A percentile compares a stretch with the other conserved stretches of the same genome.
Conservation (phyloP, 1,140 invertebrate genomes). For the Megalonaias nervosa region DNA sequence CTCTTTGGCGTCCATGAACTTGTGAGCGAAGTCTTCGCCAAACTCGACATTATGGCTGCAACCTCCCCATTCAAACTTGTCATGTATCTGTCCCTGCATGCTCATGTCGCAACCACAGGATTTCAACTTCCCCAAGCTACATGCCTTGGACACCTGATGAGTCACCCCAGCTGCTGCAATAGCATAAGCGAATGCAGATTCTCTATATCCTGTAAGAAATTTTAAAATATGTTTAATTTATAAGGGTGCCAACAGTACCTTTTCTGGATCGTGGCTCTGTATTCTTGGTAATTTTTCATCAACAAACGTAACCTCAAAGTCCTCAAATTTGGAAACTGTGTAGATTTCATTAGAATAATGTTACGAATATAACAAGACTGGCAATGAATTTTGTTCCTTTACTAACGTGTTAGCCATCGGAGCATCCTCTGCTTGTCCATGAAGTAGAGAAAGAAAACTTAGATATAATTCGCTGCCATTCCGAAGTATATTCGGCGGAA, state of each 20-base stretch:
- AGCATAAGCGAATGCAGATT: constrained; percentile 73
- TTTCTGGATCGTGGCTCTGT: neutral
- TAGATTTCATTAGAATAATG: too few relatives aligned
- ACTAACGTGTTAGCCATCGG: too few relatives aligned
- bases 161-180: constrained; percentile 89
- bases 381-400: too few relatives aligned
- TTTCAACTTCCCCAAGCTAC: constrained; percentile 86
- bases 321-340: too few relatives aligned
- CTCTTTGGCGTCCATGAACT: constrained; percentile 91
- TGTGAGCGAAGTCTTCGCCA: constrained; percentile 93
- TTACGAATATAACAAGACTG: too few relatives aligned
- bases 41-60: constrained; percentile 97
- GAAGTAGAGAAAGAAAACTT: too few relatives aligned
- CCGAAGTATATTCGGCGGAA: too few relatives aligned
- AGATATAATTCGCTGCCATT: too few relatives aligned
- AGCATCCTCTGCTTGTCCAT: too few relatives aligned
- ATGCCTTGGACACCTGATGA: constrained; percentile 87
- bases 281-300: too few relatives aligned
- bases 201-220: constrained; percentile 74
- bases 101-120: constrained; percentile 85
- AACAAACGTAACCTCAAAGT: too few relatives aligned
- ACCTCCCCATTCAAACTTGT: constrained; percentile 95
- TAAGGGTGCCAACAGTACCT: neutral
- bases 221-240: constrained; percentile 27
- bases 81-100: constrained; percentile 76